Evolutionary conservation across 2,888 invertebrate genomes (phyloP).

Genomic region (Tachina lurida): DNA sequence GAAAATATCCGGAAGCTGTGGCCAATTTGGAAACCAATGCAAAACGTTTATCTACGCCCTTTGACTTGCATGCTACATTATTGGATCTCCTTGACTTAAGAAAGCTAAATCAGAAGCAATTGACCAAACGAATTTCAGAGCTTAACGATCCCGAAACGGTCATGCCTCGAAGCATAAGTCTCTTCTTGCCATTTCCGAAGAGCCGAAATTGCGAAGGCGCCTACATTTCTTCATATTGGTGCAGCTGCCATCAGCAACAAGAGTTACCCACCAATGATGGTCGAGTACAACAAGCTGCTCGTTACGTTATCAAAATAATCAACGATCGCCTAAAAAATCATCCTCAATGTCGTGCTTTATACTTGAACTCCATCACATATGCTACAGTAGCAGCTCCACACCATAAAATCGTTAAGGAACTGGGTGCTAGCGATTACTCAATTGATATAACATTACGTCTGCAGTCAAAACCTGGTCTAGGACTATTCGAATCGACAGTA

Average conservation of each 20-base stretch:
- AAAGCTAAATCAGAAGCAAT: constrained; percentile 82
- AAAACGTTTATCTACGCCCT: constrained; percentile 90
- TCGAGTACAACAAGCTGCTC: constrained; percentile 85
- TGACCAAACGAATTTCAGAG: constrained; percentile 81
- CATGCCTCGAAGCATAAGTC: constrained; percentile 87
- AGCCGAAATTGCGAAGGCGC: constrained; percentile 90
- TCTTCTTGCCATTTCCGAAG: constrained; percentile 89
- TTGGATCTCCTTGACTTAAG: constrained; percentile 86
- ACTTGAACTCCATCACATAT: constrained; percentile 86
- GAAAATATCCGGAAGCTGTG: constrained; percentile 86
- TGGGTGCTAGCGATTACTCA: constrained; percentile 78
- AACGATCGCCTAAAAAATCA: constrained; percentile 86
- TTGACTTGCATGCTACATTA: constrained; percentile 92
- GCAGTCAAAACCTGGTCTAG: constrained; percentile 84
- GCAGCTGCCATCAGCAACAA: constrained; percentile 90
- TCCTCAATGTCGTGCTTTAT: constrained; percentile 87
- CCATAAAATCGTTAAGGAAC: constrained; percentile 79
- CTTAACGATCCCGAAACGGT: constrained; percentile 79
- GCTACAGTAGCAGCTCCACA: constrained; percentile 86
- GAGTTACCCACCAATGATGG: constrained; percentile 84
- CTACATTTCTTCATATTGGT: constrained; percentile 92
- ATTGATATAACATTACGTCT: constrained; percentile 83
- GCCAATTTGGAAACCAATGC: constrained; percentile 87
- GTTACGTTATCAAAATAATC: constrained; percentile 86
- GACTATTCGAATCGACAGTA: constrained; percentile 90